Percentiles rank a stretch among this genome's conserved stretches.
These are phyloP conservation scores for Prietella phreatophila DNA, from an alignment of 2,113 vertebrate species.

Conservation along the genomic window DNA sequence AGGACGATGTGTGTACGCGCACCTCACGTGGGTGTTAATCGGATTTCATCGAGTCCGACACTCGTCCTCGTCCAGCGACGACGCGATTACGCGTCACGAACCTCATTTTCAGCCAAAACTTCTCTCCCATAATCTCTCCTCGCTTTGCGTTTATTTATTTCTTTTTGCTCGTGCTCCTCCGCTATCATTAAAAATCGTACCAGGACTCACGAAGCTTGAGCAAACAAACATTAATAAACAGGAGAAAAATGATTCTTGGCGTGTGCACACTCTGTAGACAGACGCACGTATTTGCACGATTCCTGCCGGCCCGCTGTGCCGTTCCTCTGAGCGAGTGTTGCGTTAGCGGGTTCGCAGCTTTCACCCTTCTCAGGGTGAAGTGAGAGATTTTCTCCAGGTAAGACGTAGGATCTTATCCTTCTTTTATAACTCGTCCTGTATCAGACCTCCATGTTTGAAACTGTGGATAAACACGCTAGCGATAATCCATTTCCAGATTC, in stretches of 20 bases:
- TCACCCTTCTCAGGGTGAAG: not conserved
- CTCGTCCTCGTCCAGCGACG: constrained; percentile 48
- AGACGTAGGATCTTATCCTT: not conserved
- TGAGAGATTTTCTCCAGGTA: not conserved
- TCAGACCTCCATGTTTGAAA: not conserved
- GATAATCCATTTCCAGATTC: not conserved
- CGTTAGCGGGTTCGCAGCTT: not conserved
- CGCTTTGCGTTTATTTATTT: constrained; percentile 9
- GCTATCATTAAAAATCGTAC: not conserved
- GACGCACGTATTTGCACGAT: constrained; percentile 22
- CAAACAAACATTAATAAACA: constrained; percentile 25
- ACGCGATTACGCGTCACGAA: constrained; percentile 55
- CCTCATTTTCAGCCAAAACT: constrained; percentile 45
- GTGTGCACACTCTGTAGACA: not conserved
- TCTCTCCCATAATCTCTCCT: too few relatives aligned
- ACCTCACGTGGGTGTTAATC: constrained; percentile 60
- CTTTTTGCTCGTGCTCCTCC: not conserved
- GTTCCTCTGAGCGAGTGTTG: not conserved
- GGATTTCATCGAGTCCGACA: constrained; percentile 62
- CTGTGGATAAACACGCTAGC: not conserved
- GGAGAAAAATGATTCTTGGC: not conserved
- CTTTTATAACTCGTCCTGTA: not conserved
- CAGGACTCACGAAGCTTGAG: not conserved
- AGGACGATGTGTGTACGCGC: constrained; percentile 20
- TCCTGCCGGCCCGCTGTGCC: constrained; percentile 21